These are phyloP conservation scores for Argyra leucocephala DNA, from an alignment of 2,888 invertebrate genomes.

Conservation along the genomic window DNA sequence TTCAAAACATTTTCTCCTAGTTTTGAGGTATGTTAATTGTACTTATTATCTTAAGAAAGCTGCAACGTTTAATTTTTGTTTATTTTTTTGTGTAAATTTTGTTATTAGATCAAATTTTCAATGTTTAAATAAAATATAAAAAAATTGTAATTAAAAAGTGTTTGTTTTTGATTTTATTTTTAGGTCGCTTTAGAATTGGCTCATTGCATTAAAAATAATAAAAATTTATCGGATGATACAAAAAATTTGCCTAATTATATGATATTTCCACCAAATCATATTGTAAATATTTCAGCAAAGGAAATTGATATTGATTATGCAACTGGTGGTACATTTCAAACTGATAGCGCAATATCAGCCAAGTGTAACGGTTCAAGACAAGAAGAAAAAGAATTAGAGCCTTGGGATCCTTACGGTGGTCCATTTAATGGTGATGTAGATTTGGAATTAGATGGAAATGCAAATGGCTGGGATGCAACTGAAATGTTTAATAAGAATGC, in stretches of 20 bases:
- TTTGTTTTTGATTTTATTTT: constrained; percentile 11
- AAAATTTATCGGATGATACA: constrained; percentile 33
- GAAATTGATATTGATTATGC: constrained; percentile 86
- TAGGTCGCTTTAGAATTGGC: constrained; percentile 75
- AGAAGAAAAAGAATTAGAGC: constrained; percentile 66
- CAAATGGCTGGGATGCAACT: constrained; percentile 92
- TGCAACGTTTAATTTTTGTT: neutral
- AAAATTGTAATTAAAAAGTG: constrained; percentile 1
- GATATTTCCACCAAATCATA: constrained; percentile 72
- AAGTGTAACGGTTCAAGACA: constrained; percentile 63
- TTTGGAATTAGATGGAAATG: constrained; percentile 61
- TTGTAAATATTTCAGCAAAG: constrained; percentile 70
- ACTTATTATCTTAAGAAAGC: constrained; percentile 9
- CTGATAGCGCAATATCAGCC: constrained; percentile 74
- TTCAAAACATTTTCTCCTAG: constrained; percentile 81
- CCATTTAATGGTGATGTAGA: constrained; percentile 50
- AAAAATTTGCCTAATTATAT: constrained; percentile 37
- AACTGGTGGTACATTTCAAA: constrained; percentile 77
- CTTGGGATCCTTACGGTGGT: constrained; percentile 67
- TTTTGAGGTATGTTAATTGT: constrained; percentile 64
- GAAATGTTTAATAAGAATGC: constrained; percentile 96
- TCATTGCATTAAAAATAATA: constrained; percentile 50
- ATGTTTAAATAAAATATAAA: constrained; percentile 7
- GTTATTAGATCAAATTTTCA: neutral
- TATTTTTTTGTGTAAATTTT: neutral